phyloP scores from a whole-genome alignment of 2,113 vertebrate species.

The Alethe castanea region DNA sequence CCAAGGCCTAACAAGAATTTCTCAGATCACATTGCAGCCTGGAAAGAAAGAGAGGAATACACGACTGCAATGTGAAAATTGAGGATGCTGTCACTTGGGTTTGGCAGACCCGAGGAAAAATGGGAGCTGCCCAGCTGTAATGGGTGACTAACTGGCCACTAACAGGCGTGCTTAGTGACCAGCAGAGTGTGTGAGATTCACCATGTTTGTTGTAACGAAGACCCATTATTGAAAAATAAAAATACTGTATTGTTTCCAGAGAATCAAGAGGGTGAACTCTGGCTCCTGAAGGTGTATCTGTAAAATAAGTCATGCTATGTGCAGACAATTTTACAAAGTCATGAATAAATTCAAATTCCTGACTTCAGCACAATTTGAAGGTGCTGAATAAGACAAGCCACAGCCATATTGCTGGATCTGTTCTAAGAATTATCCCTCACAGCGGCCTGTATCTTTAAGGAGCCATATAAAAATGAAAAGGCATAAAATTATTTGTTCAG shows the following conservation, averaged over 20 bases:
- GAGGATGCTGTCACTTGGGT: not conserved
- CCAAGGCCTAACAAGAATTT: not conserved
- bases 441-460: not conserved
- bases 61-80: not conserved
- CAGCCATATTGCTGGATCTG: not conserved
- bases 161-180: not conserved
- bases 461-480: not conserved
- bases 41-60: not conserved
- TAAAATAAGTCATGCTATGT: not conserved
- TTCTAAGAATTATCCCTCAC: not conserved
- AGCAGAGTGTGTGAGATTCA: not conserved
- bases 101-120: not conserved
- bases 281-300: not conserved
- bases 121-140: not conserved
- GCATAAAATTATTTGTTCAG: not conserved
- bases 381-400: not conserved
- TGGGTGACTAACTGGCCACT: not conserved
- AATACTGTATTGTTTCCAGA: not conserved
- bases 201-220: not conserved
- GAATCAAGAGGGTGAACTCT: not conserved
- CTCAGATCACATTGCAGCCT: not conserved
- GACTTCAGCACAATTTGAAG: not conserved
- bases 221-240: not conserved
- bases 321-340: not conserved
- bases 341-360: not conserved